A percentile compares a stretch with the other conserved stretches of the same genome.
Evolutionary conservation across 2,113 vertebrate species (phyloP).

Genomic region (Oreochromis aureus): DNA sequence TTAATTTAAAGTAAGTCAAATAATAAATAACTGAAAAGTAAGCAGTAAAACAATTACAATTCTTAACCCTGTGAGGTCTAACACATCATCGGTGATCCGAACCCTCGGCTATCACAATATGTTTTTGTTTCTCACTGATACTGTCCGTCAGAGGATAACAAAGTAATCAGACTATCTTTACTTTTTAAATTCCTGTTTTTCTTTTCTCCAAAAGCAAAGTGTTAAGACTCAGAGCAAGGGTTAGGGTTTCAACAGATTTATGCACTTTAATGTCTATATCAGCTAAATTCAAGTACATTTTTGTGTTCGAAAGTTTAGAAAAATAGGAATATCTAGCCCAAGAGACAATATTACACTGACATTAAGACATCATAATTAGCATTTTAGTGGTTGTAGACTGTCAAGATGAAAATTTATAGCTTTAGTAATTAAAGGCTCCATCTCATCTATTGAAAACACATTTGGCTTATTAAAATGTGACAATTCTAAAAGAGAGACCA

Average conservation of each 20-base stretch:
- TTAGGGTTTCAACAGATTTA: accelerated
- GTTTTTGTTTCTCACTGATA: background rate
- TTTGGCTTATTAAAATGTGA: background rate
- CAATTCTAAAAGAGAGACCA: background rate
- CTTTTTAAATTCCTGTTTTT: background rate
- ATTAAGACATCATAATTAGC: background rate
- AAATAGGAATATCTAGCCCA: accelerated
- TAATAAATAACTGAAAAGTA: background rate
- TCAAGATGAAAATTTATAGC: background rate
- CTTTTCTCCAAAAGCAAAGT: background rate
- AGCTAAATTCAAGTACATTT: background rate
- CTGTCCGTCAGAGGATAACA: background rate
- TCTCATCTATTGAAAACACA: background rate
- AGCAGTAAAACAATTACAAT: background rate
- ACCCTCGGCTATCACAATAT: background rate
- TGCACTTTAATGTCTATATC: background rate
- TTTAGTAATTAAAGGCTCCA: background rate
- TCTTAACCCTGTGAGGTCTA: background rate
- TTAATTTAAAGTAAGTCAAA: background rate
- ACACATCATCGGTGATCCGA: background rate
- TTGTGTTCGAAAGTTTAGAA: background rate
- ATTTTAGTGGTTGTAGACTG: background rate
- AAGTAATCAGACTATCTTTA: background rate
- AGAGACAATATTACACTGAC: background rate
- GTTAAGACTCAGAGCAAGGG: accelerated